Evolutionary conservation across 2,888 invertebrate genomes (phyloP), one percentile per base, ranked within the genome.

Genomic region (Parapristionchus giblindavisi): DNA sequence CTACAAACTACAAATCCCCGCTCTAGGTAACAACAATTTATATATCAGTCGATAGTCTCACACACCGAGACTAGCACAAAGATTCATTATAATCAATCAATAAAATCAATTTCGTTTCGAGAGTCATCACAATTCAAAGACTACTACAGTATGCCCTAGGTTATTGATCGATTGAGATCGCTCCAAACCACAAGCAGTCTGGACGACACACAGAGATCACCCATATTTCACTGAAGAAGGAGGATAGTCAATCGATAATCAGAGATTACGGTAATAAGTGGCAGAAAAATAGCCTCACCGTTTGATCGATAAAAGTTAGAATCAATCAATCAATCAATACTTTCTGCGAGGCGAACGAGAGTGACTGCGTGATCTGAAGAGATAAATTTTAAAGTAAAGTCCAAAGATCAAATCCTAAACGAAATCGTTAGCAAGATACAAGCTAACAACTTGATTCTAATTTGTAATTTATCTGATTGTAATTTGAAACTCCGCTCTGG

Each of bases 1-100:
- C n/a, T n/a, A n/a, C n/a, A n/a, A n/a, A n/a, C n/a, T n/a, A n/a
- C n/a, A n/a, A n/a, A n/a, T n/a, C n/a, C n/a, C n/a, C n/a, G n/a
- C n/a, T n/a, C n/a, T n/a, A n/a, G n/a, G n/a, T n/a, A n/a, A n/a
- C n/a, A n/a, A n/a, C n/a, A n/a, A n/a, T n/a, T n/a, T n/a, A n/a
- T n/a, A n/a, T n/a, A n/a, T n/a, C n/a, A n/a, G n/a, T n/a, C n/a
- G 63, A 65, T 65, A 65, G 63, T 65, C 63, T 43, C 63, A 65
- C 63, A 65, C 11, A 43, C 29, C 63, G 63, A 43, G 63, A 65
- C 63, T 65, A 65, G 63, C 40, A 65, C 63, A 61, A 61, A 24
- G 38, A n/a, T 63, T 40, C 43, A 29, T 1, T 27, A 29, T 65
- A 4, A 43, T 17, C 17, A 14, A 43, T 43, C 43, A 24, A 24